Conservation (phyloP, 2,113 vertebrate species). For the Vimba vimba region DNA sequence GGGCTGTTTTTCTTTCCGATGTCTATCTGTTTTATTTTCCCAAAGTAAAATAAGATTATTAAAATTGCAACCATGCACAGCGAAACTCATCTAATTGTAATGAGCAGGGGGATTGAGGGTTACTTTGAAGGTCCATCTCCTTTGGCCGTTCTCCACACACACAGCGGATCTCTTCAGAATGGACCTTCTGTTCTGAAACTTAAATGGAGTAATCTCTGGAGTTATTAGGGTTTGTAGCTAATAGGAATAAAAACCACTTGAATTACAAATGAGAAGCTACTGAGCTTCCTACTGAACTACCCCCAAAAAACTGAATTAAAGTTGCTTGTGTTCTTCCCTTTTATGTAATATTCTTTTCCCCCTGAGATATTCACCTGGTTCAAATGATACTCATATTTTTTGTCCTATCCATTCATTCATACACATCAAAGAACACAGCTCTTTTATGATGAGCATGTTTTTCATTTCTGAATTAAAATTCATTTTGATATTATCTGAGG, state of each 20-base stretch:
- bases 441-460: background rate
- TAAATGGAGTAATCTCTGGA: constrained; percentile 25
- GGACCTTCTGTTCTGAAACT: constrained; percentile 62
- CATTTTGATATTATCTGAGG: background rate
- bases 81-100: constrained; percentile 66
- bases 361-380: background rate
- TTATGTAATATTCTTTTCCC: background rate
- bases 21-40: constrained; percentile 68
- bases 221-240: constrained; percentile 34
- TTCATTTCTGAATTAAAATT: background rate
- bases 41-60: constrained; percentile 72
- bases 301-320: background rate
- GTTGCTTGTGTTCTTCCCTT: background rate
- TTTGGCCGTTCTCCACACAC: constrained; percentile 50
- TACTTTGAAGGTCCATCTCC: constrained; percentile 64
- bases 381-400: background rate
- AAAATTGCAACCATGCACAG: constrained; percentile 76
- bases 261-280: constrained; percentile 10
- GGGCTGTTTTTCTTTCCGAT: constrained; percentile 69
- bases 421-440: too few species aligned
- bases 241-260: background rate
- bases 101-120: constrained; percentile 58
- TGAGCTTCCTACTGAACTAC: background rate
- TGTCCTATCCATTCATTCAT: background rate
- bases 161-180: constrained; percentile 55